Percentiles rank a stretch among this genome's conserved stretches.
These are phyloP conservation scores for Physella acuta DNA, from an alignment of 1,140 invertebrate genomes.

Conservation along the genomic window DNA sequence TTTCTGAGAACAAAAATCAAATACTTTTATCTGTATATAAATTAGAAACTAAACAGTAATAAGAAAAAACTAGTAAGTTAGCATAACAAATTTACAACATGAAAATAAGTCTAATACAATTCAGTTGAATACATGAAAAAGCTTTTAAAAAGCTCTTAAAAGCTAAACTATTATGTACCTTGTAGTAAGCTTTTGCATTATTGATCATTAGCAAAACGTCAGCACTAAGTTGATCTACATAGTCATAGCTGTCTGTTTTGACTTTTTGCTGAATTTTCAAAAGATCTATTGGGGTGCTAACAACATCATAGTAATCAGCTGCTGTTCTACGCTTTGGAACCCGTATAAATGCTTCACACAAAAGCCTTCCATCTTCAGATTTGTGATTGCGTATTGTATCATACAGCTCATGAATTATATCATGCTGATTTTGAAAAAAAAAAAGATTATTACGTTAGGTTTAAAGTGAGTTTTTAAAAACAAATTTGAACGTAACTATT, in stretches of 20 bases:
- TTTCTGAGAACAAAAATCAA: slow-evolving; percentile 61
- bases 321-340: slow-evolving; percentile 78
- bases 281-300: slow-evolving; percentile 89
- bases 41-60: no score
- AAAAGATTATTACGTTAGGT: no score
- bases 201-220: slow-evolving; percentile 90
- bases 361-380: slow-evolving; percentile 84
- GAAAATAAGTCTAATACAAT: no score
- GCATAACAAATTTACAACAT: no score
- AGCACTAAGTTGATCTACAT: slow-evolving; percentile 81
- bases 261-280: slow-evolving; percentile 93
- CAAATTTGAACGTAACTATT: no score
- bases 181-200: slow-evolving; percentile 95
- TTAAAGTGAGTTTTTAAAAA: no score
- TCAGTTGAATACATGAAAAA: no score
- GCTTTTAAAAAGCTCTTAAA: not conserved
- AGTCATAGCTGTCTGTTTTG: slow-evolving; percentile 89
- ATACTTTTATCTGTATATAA: not conserved
- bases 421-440: slow-evolving; percentile 59
- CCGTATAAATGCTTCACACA: slow-evolving; percentile 93
- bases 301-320: slow-evolving; percentile 66
- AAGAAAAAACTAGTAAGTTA: no score
- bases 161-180: slow-evolving; percentile 61
- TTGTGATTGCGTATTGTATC: slow-evolving; percentile 87
- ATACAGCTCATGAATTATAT: slow-evolving; percentile 89